phyloP scores from a whole-genome alignment of 2,797 vertebrate genomes.

The Cossypha dichroa region DNA sequence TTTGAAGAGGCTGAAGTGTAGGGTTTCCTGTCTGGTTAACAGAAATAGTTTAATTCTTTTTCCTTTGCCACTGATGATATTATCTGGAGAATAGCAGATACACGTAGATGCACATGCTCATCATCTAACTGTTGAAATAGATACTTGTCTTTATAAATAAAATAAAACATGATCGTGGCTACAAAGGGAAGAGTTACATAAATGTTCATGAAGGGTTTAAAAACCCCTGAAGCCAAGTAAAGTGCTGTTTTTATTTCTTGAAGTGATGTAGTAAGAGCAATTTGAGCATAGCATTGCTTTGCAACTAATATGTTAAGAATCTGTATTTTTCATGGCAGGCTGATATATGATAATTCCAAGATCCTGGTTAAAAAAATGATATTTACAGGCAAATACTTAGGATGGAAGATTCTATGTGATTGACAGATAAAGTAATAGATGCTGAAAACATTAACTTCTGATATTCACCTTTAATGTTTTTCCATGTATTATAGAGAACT shows the following conservation, averaged over 20 bases:
- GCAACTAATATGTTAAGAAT: background rate
- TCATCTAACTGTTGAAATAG: background rate
- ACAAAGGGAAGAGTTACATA: background rate
- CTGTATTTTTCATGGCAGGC: background rate
- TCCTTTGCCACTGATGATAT: background rate
- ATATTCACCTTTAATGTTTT: background rate
- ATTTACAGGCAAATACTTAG: background rate
- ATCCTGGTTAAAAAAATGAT: background rate
- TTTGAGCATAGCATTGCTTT: background rate
- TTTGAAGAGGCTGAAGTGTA: background rate
- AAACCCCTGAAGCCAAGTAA: background rate
- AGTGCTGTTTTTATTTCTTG: background rate
- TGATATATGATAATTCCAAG: background rate
- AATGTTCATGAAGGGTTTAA: background rate
- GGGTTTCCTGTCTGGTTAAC: constrained; percentile 42
- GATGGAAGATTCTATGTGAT: background rate
- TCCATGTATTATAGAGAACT: background rate
- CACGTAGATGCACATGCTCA: background rate
- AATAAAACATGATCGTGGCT: background rate
- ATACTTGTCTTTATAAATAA: background rate
- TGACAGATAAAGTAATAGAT: background rate
- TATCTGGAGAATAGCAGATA: background rate
- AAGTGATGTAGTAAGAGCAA: background rate
- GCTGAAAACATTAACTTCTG: background rate
- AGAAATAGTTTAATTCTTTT: background rate